Conservation (phyloP, 1,140 invertebrate species). For the Drosophila leontia region DNA sequence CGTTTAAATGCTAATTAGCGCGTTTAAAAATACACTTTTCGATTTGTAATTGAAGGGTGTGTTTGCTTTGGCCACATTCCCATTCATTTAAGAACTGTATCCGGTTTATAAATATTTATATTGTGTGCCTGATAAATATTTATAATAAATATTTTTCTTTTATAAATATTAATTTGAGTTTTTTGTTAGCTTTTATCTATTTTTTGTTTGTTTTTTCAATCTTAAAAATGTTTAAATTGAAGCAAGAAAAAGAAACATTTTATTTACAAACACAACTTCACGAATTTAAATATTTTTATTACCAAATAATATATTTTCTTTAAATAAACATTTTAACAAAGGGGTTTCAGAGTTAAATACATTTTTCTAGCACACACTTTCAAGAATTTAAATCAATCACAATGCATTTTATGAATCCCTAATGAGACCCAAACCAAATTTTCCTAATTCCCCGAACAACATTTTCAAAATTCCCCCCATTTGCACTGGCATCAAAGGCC, state of each 20-base stretch:
- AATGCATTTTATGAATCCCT: background rate
- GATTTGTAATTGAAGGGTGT: conserved; percentile 9
- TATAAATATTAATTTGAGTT: background rate
- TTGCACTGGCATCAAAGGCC: conserved; percentile 29
- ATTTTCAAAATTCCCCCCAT: conserved; percentile 4
- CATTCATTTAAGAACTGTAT: background rate
- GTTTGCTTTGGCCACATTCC: background rate
- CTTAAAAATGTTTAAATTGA: background rate
- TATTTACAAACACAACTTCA: background rate
- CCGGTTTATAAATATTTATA: background rate
- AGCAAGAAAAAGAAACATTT: background rate
- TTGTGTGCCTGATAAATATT: background rate
- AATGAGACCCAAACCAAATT: conserved; percentile 5
- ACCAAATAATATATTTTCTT: background rate
- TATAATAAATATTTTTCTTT: background rate
- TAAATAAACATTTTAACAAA: background rate
- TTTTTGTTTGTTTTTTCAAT: background rate
- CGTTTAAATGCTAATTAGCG: conserved; percentile 47
- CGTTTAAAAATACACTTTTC: conserved; percentile 24
- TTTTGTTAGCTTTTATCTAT: background rate
- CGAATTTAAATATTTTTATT: background rate
- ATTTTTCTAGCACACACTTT: background rate
- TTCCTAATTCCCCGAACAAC: background rate
- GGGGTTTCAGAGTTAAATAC: too few species aligned
- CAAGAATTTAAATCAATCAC: background rate